These are phyloP conservation scores for Ichneumoninae sp. DNA, from an alignment of 2,888 invertebrate genomes.

Conservation along the genomic window DNA sequence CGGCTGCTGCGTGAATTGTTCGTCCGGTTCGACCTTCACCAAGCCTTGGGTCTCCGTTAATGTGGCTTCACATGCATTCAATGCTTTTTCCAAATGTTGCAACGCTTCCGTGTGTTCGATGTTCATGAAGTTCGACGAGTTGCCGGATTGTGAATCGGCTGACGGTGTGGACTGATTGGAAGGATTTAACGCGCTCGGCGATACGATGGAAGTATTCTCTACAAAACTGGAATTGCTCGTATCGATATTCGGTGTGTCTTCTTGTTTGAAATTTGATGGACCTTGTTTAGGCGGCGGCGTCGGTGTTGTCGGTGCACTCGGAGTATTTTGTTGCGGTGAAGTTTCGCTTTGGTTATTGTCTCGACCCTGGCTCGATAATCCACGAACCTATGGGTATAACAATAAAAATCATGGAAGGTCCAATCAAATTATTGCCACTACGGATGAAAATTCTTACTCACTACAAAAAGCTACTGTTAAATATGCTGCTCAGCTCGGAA, in stretches of 20 bases:
- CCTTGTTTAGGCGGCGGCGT: slow-evolving; percentile 73
- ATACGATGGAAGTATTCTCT: slow-evolving; percentile 67
- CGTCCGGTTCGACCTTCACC: slow-evolving; percentile 83
- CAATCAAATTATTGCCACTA: not conserved
- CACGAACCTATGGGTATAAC: slow-evolving; percentile 78
- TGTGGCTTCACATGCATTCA: slow-evolving; percentile 82
- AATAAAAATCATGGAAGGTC: slow-evolving; percentile 1
- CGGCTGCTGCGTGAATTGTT: slow-evolving; percentile 80
- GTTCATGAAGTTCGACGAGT: slow-evolving; percentile 79
- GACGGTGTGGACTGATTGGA: slow-evolving; percentile 65
- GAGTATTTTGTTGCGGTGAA: slow-evolving; percentile 71
- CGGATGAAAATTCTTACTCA: not conserved
- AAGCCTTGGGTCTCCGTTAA: slow-evolving; percentile 82
- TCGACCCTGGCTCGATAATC: slow-evolving; percentile 81
- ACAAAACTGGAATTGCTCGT: slow-evolving; percentile 69
- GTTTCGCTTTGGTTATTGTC: slow-evolving; percentile 74
- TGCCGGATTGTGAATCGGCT: slow-evolving; percentile 71
- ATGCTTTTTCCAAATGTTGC: slow-evolving; percentile 82
- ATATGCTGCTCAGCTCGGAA: not conserved
- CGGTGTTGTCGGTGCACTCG: slow-evolving; percentile 72
- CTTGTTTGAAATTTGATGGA: slow-evolving; percentile 71
- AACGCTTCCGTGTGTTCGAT: slow-evolving; percentile 83
- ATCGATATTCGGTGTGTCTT: slow-evolving; percentile 71
- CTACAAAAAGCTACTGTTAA: not conserved
- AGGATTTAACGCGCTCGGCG: slow-evolving; percentile 70